A percentile compares a stretch with the other conserved stretches of the same genome.
These are phyloP conservation scores for Anthopleura xanthogrammica DNA, from an alignment of 92 coral and sea anemone species.

Conservation along the genomic window DNA sequence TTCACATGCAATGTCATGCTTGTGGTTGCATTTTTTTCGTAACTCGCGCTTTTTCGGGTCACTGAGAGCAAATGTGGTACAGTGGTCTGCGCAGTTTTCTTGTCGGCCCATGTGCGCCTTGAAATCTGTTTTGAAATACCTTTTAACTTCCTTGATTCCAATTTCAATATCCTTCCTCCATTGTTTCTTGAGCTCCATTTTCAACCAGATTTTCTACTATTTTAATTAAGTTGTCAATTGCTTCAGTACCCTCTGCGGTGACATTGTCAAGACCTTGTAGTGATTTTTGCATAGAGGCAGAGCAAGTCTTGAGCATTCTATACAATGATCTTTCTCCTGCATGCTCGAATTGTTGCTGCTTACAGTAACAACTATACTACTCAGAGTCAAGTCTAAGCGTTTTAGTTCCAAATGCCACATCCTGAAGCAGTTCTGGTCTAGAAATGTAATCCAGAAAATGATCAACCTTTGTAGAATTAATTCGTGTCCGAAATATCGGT, in stretches of 20 bases:
- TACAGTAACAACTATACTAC: constrained; percentile 32
- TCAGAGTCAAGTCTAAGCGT: constrained; percentile 35
- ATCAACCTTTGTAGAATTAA: constrained; percentile 25
- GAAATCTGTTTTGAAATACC: constrained; percentile 54
- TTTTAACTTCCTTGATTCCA: constrained; percentile 29
- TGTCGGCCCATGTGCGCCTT: constrained; percentile 38
- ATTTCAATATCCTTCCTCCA: neutral
- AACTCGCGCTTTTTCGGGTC: constrained; percentile 26
- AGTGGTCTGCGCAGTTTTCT: constrained; percentile 50
- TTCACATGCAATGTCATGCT: neutral
- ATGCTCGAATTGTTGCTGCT: constrained; percentile 32
- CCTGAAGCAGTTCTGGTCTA: constrained; percentile 48
- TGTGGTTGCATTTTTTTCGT: constrained; percentile 9
- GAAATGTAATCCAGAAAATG: constrained; percentile 40
- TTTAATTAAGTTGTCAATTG: constrained; percentile 28
- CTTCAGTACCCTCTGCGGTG: constrained; percentile 47
- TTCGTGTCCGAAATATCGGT: constrained; percentile 19
- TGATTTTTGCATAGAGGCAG: constrained; percentile 41
- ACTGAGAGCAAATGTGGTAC: constrained; percentile 43
- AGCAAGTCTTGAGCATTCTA: constrained; percentile 36
- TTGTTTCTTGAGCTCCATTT: neutral
- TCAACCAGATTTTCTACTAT: constrained; percentile 20
- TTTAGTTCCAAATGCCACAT: constrained; percentile 46
- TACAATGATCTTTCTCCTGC: constrained; percentile 38
- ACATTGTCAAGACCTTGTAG: constrained; percentile 40